Evolutionary conservation across 1,140 invertebrate species (phyloP), one percentile per base, ranked within the genome.

Genomic region (Drosophila nebulosa): DNA sequence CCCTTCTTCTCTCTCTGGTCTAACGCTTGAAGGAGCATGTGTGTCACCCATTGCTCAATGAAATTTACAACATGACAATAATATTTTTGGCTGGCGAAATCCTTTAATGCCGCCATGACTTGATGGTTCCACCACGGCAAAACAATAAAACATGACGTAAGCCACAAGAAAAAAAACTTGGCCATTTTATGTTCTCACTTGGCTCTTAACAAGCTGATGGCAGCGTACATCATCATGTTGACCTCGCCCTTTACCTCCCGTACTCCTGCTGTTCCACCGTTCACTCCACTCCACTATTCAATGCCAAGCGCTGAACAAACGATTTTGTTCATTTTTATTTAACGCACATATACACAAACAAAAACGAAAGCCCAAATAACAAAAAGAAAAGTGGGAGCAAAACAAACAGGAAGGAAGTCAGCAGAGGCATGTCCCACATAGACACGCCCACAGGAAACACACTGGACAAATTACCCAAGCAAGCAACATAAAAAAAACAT

Each of bases 141-240:
- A 84, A 60, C 68, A 84, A 75, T 84, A 83, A 84, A 80, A 86
- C 76, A 85, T 85, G 80, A 85, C 84, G 80, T 86, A 85, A 85
- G 73, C 64, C 77, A 71, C 4, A n/a, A 52, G 59, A 53, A 27
- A 64, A 42, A 72, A 74, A 79, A 79, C 64, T 75, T 73, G 32
- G 35, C 35, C 36, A 63, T 32, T 55, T 32, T 55, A 30, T 55
- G 10, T 32, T 14, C 52, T 32, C 39, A 46, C 52, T 55, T 27
- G 52, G 32, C 26, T 55, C 52, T 32, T 18, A 55, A 32, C 52
- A 55, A 55, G 52, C 52, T 55, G 26, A 9, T 18, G 16, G 7
- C 39, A 46, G 9, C 46, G 26, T 21, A 53, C 51, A 53, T 30
- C 51, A 27, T 53, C 26, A 53, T 26, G 51, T 53, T 30, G 51